Evolutionary conservation across 2,888 invertebrate species (phyloP).

Genomic region (Rhingia rostrata): DNA sequence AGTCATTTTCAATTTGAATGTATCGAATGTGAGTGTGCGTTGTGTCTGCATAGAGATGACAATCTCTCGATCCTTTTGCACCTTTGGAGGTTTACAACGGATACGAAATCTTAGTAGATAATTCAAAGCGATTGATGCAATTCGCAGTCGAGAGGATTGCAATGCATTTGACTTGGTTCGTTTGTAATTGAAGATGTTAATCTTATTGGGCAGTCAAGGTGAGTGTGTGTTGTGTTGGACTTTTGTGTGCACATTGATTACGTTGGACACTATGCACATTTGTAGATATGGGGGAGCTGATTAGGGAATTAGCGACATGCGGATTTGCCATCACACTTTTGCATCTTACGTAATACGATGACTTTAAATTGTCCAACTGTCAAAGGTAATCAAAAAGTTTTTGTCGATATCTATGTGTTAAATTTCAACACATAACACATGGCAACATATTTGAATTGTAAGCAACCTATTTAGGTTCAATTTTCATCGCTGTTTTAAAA

Average conservation of each 20-base stretch:
- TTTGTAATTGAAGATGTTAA: constrained; percentile 61
- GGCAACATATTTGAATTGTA: too few relatives aligned
- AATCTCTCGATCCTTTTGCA: constrained; percentile 60
- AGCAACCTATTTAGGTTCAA: too few relatives aligned
- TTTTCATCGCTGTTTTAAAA: too few relatives aligned
- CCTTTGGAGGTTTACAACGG: constrained; percentile 30
- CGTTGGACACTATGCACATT: constrained; percentile 33
- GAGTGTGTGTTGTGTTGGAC: constrained; percentile 16
- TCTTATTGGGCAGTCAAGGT: constrained; percentile 27
- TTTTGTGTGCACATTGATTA: constrained; percentile 24
- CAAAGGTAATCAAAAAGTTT: too few relatives aligned
- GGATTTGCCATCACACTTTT: too few relatives aligned
- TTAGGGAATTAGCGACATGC: not conserved
- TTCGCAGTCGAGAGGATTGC: constrained; percentile 55
- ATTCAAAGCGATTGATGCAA: constrained; percentile 68
- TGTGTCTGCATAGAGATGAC: constrained; percentile 47
- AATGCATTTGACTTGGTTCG: constrained; percentile 58
- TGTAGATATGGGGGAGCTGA: constrained; percentile 3
- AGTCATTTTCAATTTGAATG: constrained; percentile 66
- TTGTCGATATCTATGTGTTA: too few relatives aligned
- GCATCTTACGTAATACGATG: too few relatives aligned
- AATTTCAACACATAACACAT: too few relatives aligned
- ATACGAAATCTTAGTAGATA: constrained; percentile 35
- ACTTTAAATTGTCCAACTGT: too few relatives aligned
- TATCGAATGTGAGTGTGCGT: constrained; percentile 10